These are phyloP conservation scores for Asarcornis scutulata DNA, from an alignment of 2,113 vertebrate species.

Conservation along the genomic window DNA sequence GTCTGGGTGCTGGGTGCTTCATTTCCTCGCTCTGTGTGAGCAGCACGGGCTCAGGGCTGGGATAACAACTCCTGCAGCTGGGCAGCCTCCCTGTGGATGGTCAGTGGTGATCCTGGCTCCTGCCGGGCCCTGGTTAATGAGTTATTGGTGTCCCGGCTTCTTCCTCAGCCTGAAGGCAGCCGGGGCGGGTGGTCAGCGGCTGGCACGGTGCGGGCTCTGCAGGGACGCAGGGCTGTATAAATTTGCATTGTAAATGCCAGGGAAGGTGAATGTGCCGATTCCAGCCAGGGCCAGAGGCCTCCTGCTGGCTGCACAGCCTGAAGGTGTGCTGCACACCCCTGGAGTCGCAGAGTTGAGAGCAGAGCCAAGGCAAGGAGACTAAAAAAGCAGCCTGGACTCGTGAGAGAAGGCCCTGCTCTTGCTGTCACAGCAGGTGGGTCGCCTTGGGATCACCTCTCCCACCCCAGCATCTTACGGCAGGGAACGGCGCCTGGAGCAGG, in stretches of 20 bases:
- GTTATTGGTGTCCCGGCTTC: background rate
- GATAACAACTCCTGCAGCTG: background rate
- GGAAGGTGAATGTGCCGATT: fast-evolving
- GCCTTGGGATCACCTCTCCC: background rate
- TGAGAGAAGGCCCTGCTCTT: background rate
- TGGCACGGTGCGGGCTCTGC: fast-evolving
- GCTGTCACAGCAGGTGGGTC: background rate
- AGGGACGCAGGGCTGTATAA: background rate
- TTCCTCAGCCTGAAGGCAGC: background rate
- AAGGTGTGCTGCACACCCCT: background rate
- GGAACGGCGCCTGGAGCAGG: background rate
- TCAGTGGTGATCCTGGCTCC: background rate
- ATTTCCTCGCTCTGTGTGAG: background rate
- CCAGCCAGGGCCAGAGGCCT: fast-evolving
- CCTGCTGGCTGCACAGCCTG: fast-evolving
- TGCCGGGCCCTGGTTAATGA: background rate
- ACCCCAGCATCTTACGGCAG: background rate
- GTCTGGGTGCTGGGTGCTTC: background rate
- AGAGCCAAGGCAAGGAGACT: background rate
- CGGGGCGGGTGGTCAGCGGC: fast-evolving
- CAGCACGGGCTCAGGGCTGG: background rate
- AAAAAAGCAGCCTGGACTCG: background rate
- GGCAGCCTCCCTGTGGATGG: background rate
- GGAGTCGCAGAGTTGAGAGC: no score
- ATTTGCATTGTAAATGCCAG: fast-evolving